Evolutionary conservation across 2,113 vertebrate genomes (phyloP).

Genomic region (Bagarius yarrelli): DNA sequence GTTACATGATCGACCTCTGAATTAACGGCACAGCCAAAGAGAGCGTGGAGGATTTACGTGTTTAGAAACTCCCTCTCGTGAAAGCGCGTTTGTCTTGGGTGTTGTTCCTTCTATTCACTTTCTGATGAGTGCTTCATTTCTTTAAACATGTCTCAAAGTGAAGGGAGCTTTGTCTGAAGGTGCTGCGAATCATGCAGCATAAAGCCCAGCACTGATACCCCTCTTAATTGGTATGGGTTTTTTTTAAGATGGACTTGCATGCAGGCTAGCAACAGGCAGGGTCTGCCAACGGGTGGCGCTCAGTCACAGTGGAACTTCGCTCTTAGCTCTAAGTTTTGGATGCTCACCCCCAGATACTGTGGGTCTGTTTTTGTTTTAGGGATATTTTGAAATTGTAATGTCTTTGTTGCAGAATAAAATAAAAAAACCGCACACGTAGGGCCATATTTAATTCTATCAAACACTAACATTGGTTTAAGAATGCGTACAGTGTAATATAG

Average conservation of each 20-base stretch:
- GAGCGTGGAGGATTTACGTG: slow-evolving; percentile 63
- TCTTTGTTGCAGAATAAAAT: not conserved
- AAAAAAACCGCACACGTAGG: no score
- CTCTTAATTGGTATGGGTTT: slow-evolving; percentile 37
- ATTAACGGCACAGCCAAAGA: slow-evolving; percentile 63
- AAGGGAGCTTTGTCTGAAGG: slow-evolving; percentile 41
- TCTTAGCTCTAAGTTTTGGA: slow-evolving; percentile 9
- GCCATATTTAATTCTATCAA: not conserved
- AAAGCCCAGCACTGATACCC: slow-evolving; percentile 43
- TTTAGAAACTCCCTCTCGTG: slow-evolving; percentile 62
- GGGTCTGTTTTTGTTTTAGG: slow-evolving; percentile 17
- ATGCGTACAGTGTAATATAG: not conserved
- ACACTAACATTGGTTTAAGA: not conserved
- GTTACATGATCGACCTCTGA: slow-evolving; percentile 61
- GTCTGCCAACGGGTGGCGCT: slow-evolving; percentile 54
- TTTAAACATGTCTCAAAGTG: slow-evolving; percentile 42
- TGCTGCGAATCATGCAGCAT: slow-evolving; percentile 32
- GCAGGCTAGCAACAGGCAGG: slow-evolving; percentile 1
- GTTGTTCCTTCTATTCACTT: slow-evolving; percentile 48
- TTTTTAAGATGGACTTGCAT: slow-evolving; percentile 20
- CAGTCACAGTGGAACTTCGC: slow-evolving; percentile 45
- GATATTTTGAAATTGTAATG: not conserved
- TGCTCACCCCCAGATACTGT: not conserved
- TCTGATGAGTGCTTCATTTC: slow-evolving; percentile 46
- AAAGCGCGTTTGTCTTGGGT: slow-evolving; percentile 63